phyloP scores from a whole-genome alignment of 2,797 vertebrate genomes.

The Oryzias sinensis region DNA sequence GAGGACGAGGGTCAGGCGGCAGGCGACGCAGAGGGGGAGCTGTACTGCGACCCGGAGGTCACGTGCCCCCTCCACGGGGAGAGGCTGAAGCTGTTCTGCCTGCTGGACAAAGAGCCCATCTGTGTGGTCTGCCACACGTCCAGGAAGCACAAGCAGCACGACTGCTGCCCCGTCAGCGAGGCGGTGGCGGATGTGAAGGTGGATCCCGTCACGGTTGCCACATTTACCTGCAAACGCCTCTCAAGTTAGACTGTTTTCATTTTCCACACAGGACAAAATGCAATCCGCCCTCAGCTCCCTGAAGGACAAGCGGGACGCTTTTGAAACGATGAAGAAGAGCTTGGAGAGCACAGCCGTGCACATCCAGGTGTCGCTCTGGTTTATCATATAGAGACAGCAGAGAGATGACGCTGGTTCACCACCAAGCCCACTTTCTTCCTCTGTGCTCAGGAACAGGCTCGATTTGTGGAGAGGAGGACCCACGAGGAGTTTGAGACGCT shows the following conservation, averaged over 20 bases:
- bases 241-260: background rate
- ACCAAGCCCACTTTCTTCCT: background rate
- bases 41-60: conserved; percentile 49
- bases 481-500: conserved; percentile 71
- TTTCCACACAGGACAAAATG: conserved; percentile 58
- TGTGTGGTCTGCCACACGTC: conserved; percentile 79
- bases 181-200: conserved; percentile 66
- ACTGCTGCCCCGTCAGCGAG: conserved; percentile 72
- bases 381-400: no score
- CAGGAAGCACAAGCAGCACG: conserved; percentile 72
- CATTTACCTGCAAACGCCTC: no score
- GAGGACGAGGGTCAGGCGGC: conserved; percentile 28
- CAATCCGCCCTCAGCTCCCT: conserved; percentile 51
- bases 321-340: conserved; percentile 60
- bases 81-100: conserved; percentile 75
- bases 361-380: conserved; percentile 58
- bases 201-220: background rate
- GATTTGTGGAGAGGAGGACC: conserved; percentile 58
- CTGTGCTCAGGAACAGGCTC: conserved; percentile 60
- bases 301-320: conserved; percentile 52
- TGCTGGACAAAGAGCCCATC: conserved; percentile 68
- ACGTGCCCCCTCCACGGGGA: conserved; percentile 67
- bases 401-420: no score
- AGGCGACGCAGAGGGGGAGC: background rate
- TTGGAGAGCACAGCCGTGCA: conserved; percentile 53